These are phyloP conservation scores for Argentina silus DNA, from an alignment of 2,797 vertebrate genomes.

Conservation along the genomic window DNA sequence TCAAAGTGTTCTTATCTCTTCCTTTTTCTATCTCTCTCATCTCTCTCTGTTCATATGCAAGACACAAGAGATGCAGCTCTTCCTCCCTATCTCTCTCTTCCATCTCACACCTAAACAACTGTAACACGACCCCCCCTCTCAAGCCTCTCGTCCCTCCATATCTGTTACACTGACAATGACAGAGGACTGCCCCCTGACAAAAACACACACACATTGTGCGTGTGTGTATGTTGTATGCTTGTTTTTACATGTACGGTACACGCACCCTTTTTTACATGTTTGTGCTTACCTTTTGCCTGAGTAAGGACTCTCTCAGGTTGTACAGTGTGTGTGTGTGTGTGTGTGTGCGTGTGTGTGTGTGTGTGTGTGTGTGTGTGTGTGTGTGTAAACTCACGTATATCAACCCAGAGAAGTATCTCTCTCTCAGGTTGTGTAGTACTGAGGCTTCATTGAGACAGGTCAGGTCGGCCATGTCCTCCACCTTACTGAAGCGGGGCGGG, in stretches of 20 bases:
- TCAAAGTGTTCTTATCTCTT: slow-evolving; percentile 5
- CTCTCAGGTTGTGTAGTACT: slow-evolving; percentile 91
- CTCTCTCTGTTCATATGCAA: not conserved
- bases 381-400: slow-evolving; percentile 86
- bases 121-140: slow-evolving; percentile 60
- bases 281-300: not conserved
- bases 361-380: slow-evolving; percentile 4
- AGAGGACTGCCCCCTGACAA: slow-evolving; percentile 8
- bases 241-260: slow-evolving; percentile 28
- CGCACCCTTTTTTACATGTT: slow-evolving; percentile 75
- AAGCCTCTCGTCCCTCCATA: slow-evolving; percentile 31
- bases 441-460: slow-evolving; percentile 95
- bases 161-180: slow-evolving; percentile 59
- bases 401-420: slow-evolving; percentile 91
- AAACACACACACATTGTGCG: slow-evolving; percentile 17
- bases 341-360: not conserved
- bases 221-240: not conserved
- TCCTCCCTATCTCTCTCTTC: not conserved
- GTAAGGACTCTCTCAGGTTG: too few species aligned
- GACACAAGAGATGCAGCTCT: slow-evolving; percentile 3
- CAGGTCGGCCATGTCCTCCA: slow-evolving; percentile 94
- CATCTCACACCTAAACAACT: slow-evolving; percentile 24
- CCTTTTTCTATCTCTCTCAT: not conserved
- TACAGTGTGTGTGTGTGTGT: not conserved
- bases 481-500: slow-evolving; percentile 93